Base-by-base conservation (phyloP, 2,797 vertebrate genomes). In the Sebastes reedi region DNA sequence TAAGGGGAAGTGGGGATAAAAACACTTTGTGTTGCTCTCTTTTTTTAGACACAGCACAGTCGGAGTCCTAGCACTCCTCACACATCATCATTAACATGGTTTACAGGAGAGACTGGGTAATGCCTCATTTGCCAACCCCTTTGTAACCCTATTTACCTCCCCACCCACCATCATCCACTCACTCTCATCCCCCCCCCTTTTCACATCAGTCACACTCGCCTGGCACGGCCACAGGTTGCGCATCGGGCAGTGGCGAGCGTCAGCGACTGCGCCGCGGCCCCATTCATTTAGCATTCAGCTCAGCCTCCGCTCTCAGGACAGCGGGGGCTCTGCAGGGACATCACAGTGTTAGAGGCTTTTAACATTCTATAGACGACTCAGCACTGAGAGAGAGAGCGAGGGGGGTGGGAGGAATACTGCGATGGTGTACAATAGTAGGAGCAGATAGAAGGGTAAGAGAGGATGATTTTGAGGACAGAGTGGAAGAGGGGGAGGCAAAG, bases 211-310 rank as follows among this genome's bases (percentile, higher is more conserved):
- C 75, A 68, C 46, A 20, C 22, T 39, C 2, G 20, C 30, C 67
- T 4, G 39, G 32, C 46, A n/a, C 1, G 32, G 50, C 22, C 25
- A 24, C 75, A 73, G 86, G 83, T 73, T 71, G n/a, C 3, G 34
- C 60, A 4, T 77, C 3, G 3, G 78, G 78, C 62, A 4, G 73
- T 55, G 79, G 82, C 71, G 7, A 67, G 70, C 65, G 27, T 68
- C 74, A 42, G 73, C 10, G 4, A 55, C 81, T 72, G 67, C 6
- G 67, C 67, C 1, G 64, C 10, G 32, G 72, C 62, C 82, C 75
- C 75, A 52, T 87, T 94, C 89, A 85, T 87, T 94, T 93, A 86
- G 75, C 90, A 94, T 95, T 94, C 92, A 81, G 8, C 87, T 89
- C 91, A 84, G 68, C 79, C 58, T 65, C 70, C 29, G 1, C 83